A percentile compares a stretch with the other conserved stretches of the same genome.
Evolutionary conservation across 2,797 vertebrate genomes (phyloP).

Genomic region (Neosalanx taihuensis): DNA sequence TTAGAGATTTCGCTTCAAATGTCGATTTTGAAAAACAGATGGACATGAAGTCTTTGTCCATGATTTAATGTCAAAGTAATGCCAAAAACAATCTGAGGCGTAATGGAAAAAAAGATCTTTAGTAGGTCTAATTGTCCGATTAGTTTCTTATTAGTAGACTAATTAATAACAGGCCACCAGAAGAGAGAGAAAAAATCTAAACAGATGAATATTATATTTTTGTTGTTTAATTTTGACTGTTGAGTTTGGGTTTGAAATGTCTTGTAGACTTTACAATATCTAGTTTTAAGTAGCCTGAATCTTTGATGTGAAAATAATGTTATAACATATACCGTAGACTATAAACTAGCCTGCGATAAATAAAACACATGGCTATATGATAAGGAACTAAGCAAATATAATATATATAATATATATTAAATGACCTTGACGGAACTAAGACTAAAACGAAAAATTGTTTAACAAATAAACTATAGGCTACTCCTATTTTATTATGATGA

Average conservation of each 20-base stretch:
- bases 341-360: too few species aligned
- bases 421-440: background rate
- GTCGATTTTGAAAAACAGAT: constrained; percentile 74
- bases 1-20: constrained; percentile 57
- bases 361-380: too few species aligned
- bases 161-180: background rate
- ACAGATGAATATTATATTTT: background rate
- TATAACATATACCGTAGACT: too few species aligned
- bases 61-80: constrained; percentile 52
- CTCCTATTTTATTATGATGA: background rate
- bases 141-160: background rate
- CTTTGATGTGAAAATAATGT: background rate
- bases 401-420: background rate
- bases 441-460: background rate
- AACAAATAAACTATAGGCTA: too few species aligned
- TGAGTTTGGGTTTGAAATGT: too few species aligned
- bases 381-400: too few species aligned
- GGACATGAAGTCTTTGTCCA: constrained; percentile 67
- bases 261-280: too few species aligned
- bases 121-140: constrained; percentile 36
- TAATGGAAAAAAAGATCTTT: constrained; percentile 34
- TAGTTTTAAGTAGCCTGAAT: background rate
- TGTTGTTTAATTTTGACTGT: too few species aligned
- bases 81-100: constrained; percentile 64
- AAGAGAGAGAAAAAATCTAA: background rate